phyloP scores from a whole-genome alignment of 2,888 invertebrate species.

The Aphidoletes aphidimyza region DNA sequence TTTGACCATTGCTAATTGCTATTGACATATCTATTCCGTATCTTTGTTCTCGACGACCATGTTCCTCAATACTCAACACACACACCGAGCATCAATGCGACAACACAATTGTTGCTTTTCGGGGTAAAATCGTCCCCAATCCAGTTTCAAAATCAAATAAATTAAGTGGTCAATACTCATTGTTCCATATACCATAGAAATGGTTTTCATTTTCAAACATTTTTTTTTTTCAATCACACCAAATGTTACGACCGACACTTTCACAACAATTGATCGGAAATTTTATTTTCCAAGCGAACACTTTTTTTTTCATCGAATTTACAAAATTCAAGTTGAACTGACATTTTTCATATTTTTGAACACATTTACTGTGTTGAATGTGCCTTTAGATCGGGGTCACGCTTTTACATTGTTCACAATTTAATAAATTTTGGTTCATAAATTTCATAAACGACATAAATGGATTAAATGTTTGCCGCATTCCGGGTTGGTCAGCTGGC shows the following conservation, averaged over 20 bases:
- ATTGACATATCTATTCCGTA: constrained; percentile 41
- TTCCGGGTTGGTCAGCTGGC: background rate
- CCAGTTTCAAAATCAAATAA: constrained; percentile 51
- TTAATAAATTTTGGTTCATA: constrained; percentile 17
- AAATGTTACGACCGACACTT: background rate
- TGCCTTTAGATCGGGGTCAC: no score
- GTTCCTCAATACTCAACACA: background rate
- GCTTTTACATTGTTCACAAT: background rate
- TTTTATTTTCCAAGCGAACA: no score
- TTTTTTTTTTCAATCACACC: no score
- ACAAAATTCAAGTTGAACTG: no score
- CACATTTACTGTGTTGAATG: no score
- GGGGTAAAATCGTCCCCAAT: no score
- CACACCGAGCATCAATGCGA: background rate
- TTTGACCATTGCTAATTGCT: constrained; percentile 54
- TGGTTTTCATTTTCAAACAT: constrained; percentile 1
- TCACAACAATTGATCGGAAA: background rate
- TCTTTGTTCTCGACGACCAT: background rate
- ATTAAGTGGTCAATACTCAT: constrained; percentile 44
- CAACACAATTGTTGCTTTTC: constrained; percentile 6
- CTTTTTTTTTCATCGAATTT: no score
- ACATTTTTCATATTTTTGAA: no score
- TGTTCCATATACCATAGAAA: constrained; percentile 6
- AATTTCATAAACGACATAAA: background rate
- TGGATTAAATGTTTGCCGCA: background rate